Base-by-base conservation (phyloP, 92 coral and sea anemone genomes). In the Zoanthus sansibaricus region DNA sequence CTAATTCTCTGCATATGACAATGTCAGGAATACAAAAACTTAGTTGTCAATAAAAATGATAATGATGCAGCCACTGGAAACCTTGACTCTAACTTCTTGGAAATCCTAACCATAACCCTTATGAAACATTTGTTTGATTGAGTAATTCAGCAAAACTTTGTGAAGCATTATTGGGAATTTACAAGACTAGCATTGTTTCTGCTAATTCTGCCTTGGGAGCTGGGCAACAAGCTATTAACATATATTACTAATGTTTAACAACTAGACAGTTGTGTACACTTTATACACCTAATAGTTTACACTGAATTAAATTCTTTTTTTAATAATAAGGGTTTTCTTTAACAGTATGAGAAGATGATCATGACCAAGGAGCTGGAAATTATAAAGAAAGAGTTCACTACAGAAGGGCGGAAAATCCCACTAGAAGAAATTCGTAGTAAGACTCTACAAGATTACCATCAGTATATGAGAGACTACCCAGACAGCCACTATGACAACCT, bases 341-440 rank as follows among this genome's bases (percentile, higher is more conserved):
- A 62, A 62, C 69, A 62, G 69, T 62, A 62, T n/a, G 69, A 62
- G 9, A 62, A 62, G 69, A 62, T n/a, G 69, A 62, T 62, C 69
- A 62, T 18, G 69, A 62, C 69, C 21, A 62, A 62, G 69, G 69
- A 62, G 16, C n/a, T 62, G 69, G 32, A 62, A 62, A 62, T 62
- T 62, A 62, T 62, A 62, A 62, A 62, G 68, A 62, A 62, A 62
- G 69, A 62, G 69, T 62, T 61, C 69, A 0, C 69, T 21, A 62
- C 69, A 15, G 69, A 62, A 62, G 69, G 69, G 69, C 69, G 25
- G 69, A 62, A 62, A 62, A 62, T 62, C n/a, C 69, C 69, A 62
- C 9, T 62, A 62, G 69, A 62, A 62, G 69, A 62, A 62, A 62
- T 62, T 62, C 69, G 69, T 8, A 62, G 69, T 15, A 62, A 62